Evolutionary conservation across 2,888 invertebrate genomes (phyloP).

Genomic region (Galeopsomyia nigrocyanea): DNA sequence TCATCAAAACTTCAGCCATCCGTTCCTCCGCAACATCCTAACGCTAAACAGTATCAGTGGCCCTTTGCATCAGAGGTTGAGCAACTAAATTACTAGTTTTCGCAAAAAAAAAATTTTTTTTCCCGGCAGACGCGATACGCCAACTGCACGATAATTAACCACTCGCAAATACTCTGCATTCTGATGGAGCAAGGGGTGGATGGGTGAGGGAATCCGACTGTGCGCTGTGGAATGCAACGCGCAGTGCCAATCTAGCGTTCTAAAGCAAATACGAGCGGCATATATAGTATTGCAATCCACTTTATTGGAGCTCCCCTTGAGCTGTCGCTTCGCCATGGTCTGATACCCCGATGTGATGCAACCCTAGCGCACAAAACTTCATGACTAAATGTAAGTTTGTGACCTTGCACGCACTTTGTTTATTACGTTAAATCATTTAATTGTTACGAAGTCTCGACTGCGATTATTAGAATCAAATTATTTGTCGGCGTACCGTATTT

Average conservation of each 20-base stretch:
- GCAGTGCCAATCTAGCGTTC: slow-evolving; percentile 22
- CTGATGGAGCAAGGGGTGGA: slow-evolving; percentile 49
- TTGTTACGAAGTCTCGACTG: too few relatives aligned
- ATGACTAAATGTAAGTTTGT: too few relatives aligned
- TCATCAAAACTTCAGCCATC: too few relatives aligned
- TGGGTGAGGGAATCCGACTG: slow-evolving; percentile 15
- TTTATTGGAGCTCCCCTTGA: slow-evolving; percentile 25
- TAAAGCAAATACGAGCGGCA: slow-evolving; percentile 54
- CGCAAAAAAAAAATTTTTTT: background rate
- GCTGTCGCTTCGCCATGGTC: slow-evolving; percentile 1
- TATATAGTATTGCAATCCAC: slow-evolving; percentile 38
- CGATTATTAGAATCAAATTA: too few relatives aligned
- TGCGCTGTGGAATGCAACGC: slow-evolving; percentile 50
- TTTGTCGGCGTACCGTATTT: too few relatives aligned
- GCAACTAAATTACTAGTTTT: background rate
- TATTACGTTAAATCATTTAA: too few relatives aligned
- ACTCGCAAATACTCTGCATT: slow-evolving; percentile 56
- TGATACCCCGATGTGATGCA: too few relatives aligned
- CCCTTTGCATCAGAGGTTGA: background rate
- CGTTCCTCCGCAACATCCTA: too few relatives aligned
- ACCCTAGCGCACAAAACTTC: background rate
- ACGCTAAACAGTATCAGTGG: background rate
- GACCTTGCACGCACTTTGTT: too few relatives aligned
- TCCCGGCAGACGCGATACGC: background rate
- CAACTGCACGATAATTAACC: slow-evolving; percentile 58